Evolutionary conservation across 2,888 invertebrate genomes (phyloP).

Genomic region (Oscheius sp.): DNA sequence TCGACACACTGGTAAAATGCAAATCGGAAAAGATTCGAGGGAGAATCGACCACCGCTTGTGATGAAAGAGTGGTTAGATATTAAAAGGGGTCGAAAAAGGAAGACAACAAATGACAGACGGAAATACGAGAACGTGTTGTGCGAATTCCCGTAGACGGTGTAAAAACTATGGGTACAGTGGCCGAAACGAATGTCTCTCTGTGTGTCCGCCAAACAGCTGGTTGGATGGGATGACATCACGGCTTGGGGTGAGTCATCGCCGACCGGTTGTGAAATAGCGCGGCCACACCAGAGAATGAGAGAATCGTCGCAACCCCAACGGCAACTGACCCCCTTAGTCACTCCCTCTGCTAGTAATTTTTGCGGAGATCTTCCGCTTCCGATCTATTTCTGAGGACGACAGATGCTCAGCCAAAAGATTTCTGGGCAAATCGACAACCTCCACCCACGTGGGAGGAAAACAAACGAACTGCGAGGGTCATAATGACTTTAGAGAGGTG

Average conservation of each 20-base stretch:
- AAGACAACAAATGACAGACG: neutral
- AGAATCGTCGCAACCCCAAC: conserved; percentile 4
- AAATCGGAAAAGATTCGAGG: neutral
- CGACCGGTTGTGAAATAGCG: conserved; percentile 28
- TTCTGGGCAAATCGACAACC: too few species aligned
- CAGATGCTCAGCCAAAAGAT: neutral
- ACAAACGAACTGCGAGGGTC: conserved; percentile 1
- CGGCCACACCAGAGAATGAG: conserved; percentile 1
- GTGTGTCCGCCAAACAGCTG: conserved; percentile 35
- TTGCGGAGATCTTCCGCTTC: neutral
- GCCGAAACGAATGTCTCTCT: conserved; percentile 26
- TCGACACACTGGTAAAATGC: neutral
- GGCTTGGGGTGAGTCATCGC: conserved; percentile 18
- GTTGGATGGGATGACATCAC: conserved; percentile 33
- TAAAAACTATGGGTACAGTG: conserved; percentile 30
- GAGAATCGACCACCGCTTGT: neutral
- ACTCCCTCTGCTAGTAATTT: neutral
- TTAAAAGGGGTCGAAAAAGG: neutral
- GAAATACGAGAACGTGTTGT: conserved; percentile 1
- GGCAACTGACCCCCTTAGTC: conserved; percentile 28
- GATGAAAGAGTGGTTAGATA: neutral
- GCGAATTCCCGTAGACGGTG: conserved; percentile 13
- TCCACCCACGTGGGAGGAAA: conserved; percentile 11
- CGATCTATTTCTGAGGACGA: neutral
- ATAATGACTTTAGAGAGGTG: too few species aligned